Base-by-base conservation (phyloP, 2,797 vertebrate species). In the Anniella stebbinsi region DNA sequence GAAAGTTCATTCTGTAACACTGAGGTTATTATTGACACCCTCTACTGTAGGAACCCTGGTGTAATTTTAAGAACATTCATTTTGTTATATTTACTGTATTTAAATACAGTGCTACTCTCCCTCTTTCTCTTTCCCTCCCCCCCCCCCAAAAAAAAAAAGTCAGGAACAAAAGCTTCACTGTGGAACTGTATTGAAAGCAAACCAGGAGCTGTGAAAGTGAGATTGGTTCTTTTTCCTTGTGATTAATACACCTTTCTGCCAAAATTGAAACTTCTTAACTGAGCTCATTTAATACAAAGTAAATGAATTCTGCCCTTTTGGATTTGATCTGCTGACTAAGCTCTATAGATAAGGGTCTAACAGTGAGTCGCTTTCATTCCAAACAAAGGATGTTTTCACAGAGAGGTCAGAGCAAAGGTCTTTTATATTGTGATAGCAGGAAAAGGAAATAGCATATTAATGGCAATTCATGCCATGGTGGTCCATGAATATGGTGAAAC, bases 331-430 rank as follows among this genome's bases (percentile, higher is more conserved):
- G 96, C 95, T 94, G 94, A 96, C 96, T 97, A 97, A 96, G 97
- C 96, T 96, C 96, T 95, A 96, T 97, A 98, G 97, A 98, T 97
- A 98, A 97, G 96, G 95, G 95, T 95, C 92, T 91, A 96, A 95
- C 97, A 95, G 95, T 97, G 96, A 97, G 97, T 96, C 95, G 96
- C 96, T 96, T 98, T 96, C 95, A 97, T 97, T 97, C 95, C 96
- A 97, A 97, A 98, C 97, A 98, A 97, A 98, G 97, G 96, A 97
- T 98, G 97, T 98, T 98, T 98, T 98, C 97, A 98, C 98, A 98
- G 97, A 96, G 97, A 97, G 97, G 97, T 98, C 97, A 97, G 93
- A 94, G 92, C 93, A 94, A 94, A 95, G 97, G 97, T 97, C 97
- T 95, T 96, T 97, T 97, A 97, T 96, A 97, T 97, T 98, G 96